These are phyloP conservation scores for Cryptotermes secundus DNA, from an alignment of 1,140 invertebrate species.

Conservation along the genomic window DNA sequence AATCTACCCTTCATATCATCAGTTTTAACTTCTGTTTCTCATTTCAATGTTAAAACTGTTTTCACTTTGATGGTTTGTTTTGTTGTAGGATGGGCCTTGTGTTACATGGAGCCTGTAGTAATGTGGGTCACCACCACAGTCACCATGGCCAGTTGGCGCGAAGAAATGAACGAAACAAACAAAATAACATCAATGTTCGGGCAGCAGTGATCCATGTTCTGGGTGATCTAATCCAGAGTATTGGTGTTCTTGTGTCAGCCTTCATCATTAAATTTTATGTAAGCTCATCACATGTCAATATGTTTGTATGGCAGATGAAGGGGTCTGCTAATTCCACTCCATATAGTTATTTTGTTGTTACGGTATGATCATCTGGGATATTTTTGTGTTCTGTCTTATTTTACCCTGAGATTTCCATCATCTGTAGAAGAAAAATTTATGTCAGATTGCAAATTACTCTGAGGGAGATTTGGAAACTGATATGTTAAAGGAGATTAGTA, in stretches of 20 bases:
- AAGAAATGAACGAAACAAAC: constrained; percentile 25
- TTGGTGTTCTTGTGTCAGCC: constrained; percentile 82
- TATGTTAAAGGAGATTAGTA: too few species aligned
- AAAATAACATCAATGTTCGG: constrained; percentile 80
- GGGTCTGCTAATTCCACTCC: not conserved
- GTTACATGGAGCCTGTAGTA: constrained; percentile 61
- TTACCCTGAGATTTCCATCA: not conserved
- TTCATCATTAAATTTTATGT: constrained; percentile 81
- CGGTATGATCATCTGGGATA: not conserved
- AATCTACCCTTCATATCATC: too few species aligned
- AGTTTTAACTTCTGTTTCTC: too few species aligned
- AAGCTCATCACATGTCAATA: constrained; percentile 45
- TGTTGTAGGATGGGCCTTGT: constrained; percentile 67
- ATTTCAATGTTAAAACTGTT: too few species aligned
- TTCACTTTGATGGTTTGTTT: too few species aligned
- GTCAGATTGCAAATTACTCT: not conserved
- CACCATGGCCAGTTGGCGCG: constrained; percentile 40
- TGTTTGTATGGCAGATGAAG: constrained; percentile 29
- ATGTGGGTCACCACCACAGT: constrained; percentile 45
- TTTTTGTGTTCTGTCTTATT: not conserved
- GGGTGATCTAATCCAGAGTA: constrained; percentile 86
- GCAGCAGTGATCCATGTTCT: constrained; percentile 91
- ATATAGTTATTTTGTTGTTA: not conserved
- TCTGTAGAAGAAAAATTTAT: not conserved
- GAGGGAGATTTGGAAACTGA: too few species aligned